These are phyloP conservation scores for Dendroctonus valens DNA, from an alignment of 1,140 invertebrate species.

Conservation along the genomic window DNA sequence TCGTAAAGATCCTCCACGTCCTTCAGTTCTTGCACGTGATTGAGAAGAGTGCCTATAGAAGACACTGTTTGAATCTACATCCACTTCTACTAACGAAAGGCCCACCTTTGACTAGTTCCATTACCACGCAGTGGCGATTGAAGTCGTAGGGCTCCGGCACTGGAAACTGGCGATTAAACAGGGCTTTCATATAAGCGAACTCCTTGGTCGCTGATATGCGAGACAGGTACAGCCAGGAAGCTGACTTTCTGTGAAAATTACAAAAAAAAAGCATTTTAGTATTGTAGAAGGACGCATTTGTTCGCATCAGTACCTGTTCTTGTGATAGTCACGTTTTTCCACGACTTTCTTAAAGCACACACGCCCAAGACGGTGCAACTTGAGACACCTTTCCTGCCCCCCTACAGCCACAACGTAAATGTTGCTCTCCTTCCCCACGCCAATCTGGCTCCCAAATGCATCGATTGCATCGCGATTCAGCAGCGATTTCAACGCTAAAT, in stretches of 20 bases:
- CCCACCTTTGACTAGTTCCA: conserved; percentile 85
- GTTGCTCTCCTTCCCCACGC: conserved; percentile 97
- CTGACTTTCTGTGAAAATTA: conserved; percentile 64
- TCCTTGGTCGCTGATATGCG: conserved; percentile 96
- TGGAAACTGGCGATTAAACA: conserved; percentile 88
- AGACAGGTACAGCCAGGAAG: conserved; percentile 97
- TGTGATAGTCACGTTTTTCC: conserved; percentile 96
- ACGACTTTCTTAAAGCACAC: conserved; percentile 43
- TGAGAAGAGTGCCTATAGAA: conserved; percentile 48
- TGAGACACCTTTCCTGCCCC: conserved; percentile 75
- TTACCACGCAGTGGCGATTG: conserved; percentile 95
- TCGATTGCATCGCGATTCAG: conserved; percentile 73
- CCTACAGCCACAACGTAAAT: conserved; percentile 86
- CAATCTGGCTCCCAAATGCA: conserved; percentile 97
- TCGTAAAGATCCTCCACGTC: conserved; percentile 85
- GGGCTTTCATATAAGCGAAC: conserved; percentile 96
- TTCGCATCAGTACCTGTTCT: conserved; percentile 55
- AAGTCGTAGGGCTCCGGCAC: conserved; percentile 94
- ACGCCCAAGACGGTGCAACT: conserved; percentile 73
- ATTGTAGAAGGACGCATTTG: not conserved
- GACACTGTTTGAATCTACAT: not conserved
- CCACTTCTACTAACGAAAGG: conserved; percentile 47
- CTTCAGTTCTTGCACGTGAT: conserved; percentile 75
- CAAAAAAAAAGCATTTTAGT: conserved; percentile 3
- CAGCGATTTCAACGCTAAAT: conserved; percentile 89